phyloP scores from a whole-genome alignment of 2,888 invertebrate genomes.

The Drosophila phalerata region DNA sequence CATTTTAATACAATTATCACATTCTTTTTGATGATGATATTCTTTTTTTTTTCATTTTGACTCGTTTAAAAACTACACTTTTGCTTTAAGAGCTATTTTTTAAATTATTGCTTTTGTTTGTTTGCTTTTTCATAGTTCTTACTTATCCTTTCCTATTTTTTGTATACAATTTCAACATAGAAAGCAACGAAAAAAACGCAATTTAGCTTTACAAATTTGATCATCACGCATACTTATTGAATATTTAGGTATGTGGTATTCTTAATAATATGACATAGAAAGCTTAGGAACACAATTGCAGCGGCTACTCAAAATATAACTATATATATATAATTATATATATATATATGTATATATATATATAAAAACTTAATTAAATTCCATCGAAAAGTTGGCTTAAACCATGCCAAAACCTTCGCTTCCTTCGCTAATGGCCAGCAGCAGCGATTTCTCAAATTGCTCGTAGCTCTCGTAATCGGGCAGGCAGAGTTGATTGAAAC shows the following conservation, averaged over 20 bases:
- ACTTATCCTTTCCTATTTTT: slow-evolving; percentile 17
- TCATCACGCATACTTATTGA: slow-evolving; percentile 28
- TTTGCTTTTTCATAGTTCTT: slow-evolving; percentile 21
- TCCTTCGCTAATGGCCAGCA: slow-evolving; percentile 97
- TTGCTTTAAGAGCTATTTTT: slow-evolving; percentile 37
- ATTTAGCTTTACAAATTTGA: slow-evolving; percentile 18
- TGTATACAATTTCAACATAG: slow-evolving; percentile 16
- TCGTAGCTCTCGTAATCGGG: slow-evolving; percentile 98
- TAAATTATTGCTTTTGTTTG: slow-evolving; percentile 39
- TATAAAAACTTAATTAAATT: slow-evolving; percentile 16
- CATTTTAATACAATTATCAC: slow-evolving; percentile 79
- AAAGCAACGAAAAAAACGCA: slow-evolving; percentile 33
- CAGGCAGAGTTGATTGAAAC: slow-evolving; percentile 97
- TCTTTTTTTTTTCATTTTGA: slow-evolving; percentile 62
- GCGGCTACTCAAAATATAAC: slow-evolving; percentile 45
- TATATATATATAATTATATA: slow-evolving; percentile 12
- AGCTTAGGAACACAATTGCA: slow-evolving; percentile 76
- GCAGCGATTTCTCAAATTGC: slow-evolving; percentile 95
- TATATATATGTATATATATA: too few relatives aligned
- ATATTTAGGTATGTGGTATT: slow-evolving; percentile 7
- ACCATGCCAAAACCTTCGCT: slow-evolving; percentile 95
- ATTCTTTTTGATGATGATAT: slow-evolving; percentile 81
- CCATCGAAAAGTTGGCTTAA: slow-evolving; percentile 51
- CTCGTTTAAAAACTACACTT: slow-evolving; percentile 49
- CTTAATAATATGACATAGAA: slow-evolving; percentile 39